A percentile compares a stretch with the other conserved stretches of the same genome.
phyloP scores from a whole-genome alignment of 2,797 vertebrate species.

The Myripristis murdjan region DNA sequence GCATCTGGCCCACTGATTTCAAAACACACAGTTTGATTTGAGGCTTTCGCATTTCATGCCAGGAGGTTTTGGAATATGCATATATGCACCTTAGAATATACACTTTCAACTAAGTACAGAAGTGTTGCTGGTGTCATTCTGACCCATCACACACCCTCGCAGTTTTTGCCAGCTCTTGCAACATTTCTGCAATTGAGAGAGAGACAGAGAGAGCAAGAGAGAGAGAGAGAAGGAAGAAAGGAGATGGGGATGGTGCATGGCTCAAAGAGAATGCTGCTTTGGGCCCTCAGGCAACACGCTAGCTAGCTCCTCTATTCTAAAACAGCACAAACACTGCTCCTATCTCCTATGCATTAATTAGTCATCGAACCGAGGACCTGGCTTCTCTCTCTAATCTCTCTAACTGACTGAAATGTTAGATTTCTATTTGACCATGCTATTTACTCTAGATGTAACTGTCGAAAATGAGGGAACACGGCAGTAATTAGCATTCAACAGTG shows the following conservation, averaged over 20 bases:
- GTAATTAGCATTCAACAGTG: constrained; percentile 37
- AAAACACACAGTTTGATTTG: constrained; percentile 28
- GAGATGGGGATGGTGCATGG: constrained; percentile 28
- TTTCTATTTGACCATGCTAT: constrained; percentile 59
- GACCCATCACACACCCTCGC: constrained; percentile 33
- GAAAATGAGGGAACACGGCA: constrained; percentile 23
- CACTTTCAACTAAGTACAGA: constrained; percentile 48
- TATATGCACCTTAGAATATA: constrained; percentile 26
- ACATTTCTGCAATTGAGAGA: constrained; percentile 49
- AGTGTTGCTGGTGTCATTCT: constrained; percentile 27
- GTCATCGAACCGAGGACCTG: constrained; percentile 43
- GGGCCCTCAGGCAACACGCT: constrained; percentile 52
- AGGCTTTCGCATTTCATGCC: constrained; percentile 1
- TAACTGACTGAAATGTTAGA: constrained; percentile 59
- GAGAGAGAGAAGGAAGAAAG: neutral
- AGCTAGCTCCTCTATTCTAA: constrained; percentile 50
- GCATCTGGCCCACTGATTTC: constrained; percentile 1
- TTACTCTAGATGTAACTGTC: constrained; percentile 53
- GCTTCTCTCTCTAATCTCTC: constrained; percentile 62
- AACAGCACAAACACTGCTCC: constrained; percentile 60
- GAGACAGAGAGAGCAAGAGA: constrained; percentile 14
- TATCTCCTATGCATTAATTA: constrained; percentile 71
- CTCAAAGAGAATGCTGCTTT: constrained; percentile 63
- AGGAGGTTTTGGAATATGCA: neutral
- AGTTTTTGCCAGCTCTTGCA: constrained; percentile 39